Evolutionary conservation across 2,113 vertebrate genomes (phyloP).

Genomic region (Brachypodius melanocephalos): DNA sequence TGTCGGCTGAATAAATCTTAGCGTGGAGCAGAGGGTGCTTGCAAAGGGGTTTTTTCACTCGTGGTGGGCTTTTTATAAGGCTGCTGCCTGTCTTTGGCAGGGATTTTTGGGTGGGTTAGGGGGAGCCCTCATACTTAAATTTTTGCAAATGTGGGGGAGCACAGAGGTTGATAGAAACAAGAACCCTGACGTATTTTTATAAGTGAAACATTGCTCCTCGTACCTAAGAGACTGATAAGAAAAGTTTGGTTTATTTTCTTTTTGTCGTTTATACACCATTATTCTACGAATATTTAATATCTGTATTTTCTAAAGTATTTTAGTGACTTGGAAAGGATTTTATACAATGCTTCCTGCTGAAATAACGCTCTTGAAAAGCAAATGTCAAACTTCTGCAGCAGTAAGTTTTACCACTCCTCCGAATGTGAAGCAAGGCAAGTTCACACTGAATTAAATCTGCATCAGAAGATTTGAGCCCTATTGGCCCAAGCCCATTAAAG

Average conservation of each 20-base stretch:
- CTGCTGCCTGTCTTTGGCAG: neutral
- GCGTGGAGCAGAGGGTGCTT: conserved; percentile 3
- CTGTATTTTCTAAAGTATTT: neutral
- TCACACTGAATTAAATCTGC: neutral
- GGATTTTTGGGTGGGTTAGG: neutral
- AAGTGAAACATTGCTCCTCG: neutral
- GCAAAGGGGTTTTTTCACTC: neutral
- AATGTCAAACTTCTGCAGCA: neutral
- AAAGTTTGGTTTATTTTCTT: neutral
- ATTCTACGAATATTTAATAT: neutral
- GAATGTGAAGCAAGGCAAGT: neutral
- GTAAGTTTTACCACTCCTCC: neutral
- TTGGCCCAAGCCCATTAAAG: neutral
- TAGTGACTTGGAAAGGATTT: neutral
- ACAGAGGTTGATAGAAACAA: neutral
- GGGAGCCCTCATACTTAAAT: neutral
- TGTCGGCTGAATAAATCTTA: conserved; percentile 75
- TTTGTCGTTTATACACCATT: neutral
- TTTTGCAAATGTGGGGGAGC: neutral
- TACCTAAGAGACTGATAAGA: neutral
- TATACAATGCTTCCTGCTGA: neutral
- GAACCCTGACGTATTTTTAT: accelerated
- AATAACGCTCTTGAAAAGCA: neutral
- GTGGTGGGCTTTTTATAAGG: neutral
- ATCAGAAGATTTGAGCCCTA: neutral